These are phyloP conservation scores for Sycobia sp. DNA, from an alignment of 1,140 invertebrate genomes.

Conservation along the genomic window DNA sequence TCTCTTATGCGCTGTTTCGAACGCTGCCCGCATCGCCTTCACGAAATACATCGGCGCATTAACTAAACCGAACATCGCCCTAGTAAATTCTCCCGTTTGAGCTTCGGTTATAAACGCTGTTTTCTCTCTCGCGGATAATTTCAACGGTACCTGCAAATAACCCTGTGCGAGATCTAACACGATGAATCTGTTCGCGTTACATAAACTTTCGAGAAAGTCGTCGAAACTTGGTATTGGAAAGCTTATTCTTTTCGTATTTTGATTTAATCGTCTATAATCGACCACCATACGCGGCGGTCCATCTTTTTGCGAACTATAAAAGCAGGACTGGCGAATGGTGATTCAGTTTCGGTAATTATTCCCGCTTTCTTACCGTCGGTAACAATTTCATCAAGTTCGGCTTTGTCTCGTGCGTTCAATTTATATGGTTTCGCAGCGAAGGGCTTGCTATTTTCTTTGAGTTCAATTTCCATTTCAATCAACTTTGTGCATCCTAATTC, in stretches of 20 bases:
- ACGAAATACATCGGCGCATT: slow-evolving; percentile 43
- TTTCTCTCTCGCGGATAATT: slow-evolving; percentile 37
- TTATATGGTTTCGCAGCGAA: too few species aligned
- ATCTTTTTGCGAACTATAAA: slow-evolving; percentile 8
- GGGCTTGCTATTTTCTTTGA: too few species aligned
- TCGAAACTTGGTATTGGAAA: slow-evolving; percentile 40
- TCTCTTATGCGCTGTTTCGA: slow-evolving; percentile 28
- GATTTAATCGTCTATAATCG: slow-evolving; percentile 21
- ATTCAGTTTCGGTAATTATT: too few species aligned
- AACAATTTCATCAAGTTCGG: too few species aligned
- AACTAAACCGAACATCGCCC: slow-evolving; percentile 47
- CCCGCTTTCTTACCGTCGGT: too few species aligned
- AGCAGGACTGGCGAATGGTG: too few species aligned
- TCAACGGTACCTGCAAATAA: slow-evolving; percentile 34
- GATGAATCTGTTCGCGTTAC: slow-evolving; percentile 19
- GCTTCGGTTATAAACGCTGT: slow-evolving; percentile 49
- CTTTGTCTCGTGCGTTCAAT: too few species aligned
- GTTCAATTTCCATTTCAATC: too few species aligned
- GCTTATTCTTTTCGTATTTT: slow-evolving; percentile 39
- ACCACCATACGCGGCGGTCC: slow-evolving; percentile 25
- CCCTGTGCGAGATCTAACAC: slow-evolving; percentile 34
- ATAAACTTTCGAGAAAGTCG: slow-evolving; percentile 33
- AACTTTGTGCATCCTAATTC: too few species aligned
- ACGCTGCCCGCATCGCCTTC: slow-evolving; percentile 36
- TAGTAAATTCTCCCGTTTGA: slow-evolving; percentile 42